Evolutionary conservation across 1,140 invertebrate species (phyloP).

Genomic region (Episyrphus balteatus): DNA sequence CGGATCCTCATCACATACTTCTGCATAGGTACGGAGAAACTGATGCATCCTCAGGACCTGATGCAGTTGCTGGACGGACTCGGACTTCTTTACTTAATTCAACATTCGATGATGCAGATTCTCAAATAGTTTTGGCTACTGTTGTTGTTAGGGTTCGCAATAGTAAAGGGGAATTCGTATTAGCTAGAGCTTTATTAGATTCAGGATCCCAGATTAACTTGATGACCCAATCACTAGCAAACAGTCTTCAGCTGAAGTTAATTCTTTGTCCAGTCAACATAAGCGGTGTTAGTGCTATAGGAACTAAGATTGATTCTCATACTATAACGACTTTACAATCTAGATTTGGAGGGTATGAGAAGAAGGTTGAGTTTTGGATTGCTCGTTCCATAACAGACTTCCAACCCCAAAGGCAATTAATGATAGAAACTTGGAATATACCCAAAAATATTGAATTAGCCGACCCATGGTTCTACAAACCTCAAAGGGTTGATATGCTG

Average conservation of each 20-base stretch:
- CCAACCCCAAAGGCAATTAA: conserved; percentile 1
- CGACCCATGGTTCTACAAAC: conserved; percentile 13
- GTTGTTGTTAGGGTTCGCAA: conserved; percentile 1
- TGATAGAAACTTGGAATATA: conserved; percentile 2
- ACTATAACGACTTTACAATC: background rate
- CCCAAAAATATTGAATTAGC: conserved; percentile 13
- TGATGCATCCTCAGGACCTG: too few relatives aligned
- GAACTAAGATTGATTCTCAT: too few relatives aligned
- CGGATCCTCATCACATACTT: too few relatives aligned
- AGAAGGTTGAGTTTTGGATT: too few relatives aligned
- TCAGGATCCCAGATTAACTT: background rate
- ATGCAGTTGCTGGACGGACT: too few relatives aligned
- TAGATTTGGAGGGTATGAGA: background rate
- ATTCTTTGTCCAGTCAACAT: too few relatives aligned
- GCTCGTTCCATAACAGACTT: conserved; percentile 1
- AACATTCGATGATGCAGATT: background rate
- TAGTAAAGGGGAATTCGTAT: background rate
- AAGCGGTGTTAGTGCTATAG: too few relatives aligned
- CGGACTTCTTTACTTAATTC: background rate
- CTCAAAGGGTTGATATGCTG: conserved; percentile 15
- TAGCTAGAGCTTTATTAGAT: conserved; percentile 1
- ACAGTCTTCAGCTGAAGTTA: background rate
- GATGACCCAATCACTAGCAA: background rate
- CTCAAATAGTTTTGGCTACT: conserved; percentile 1
- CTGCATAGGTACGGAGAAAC: too few relatives aligned